Conservation (phyloP, 2,797 vertebrate genomes). For the Rallus crepitans region DNA sequence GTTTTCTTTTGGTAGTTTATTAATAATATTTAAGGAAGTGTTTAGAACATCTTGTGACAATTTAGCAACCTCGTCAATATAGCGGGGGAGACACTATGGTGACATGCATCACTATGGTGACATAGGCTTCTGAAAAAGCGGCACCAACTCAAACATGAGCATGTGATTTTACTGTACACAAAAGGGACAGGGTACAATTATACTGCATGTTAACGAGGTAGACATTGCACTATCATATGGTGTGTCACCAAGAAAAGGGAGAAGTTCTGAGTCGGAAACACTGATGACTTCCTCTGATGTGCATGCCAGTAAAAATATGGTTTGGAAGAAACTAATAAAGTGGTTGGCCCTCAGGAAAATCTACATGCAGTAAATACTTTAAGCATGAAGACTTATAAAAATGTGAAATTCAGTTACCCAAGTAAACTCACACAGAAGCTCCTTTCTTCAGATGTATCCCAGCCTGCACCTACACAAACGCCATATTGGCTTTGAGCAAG, state of each 20-base stretch:
- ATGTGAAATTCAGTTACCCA: not conserved
- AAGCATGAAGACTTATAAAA: not conserved
- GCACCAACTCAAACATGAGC: not conserved
- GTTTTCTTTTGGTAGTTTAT: not conserved
- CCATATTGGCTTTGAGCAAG: not conserved
- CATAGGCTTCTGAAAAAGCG: not conserved
- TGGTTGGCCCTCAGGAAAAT: not conserved
- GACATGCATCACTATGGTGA: not conserved
- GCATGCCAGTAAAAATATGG: not conserved
- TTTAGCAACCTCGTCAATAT: not conserved
- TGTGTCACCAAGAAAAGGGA: not conserved
- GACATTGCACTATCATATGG: not conserved
- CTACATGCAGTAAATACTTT: not conserved
- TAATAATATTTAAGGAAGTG: not conserved
- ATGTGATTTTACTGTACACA: not conserved
- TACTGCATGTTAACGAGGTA: accelerated
- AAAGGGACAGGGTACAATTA: not conserved
- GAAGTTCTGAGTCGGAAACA: not conserved
- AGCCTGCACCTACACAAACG: not conserved
- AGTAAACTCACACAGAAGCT: not conserved
- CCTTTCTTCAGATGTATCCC: not conserved
- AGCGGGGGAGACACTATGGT: not conserved
- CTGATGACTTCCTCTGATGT: not conserved
- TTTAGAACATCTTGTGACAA: not conserved
- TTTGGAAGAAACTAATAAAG: not conserved